phyloP scores from a whole-genome alignment of 2,888 invertebrate species.

The Sinelater perroti region DNA sequence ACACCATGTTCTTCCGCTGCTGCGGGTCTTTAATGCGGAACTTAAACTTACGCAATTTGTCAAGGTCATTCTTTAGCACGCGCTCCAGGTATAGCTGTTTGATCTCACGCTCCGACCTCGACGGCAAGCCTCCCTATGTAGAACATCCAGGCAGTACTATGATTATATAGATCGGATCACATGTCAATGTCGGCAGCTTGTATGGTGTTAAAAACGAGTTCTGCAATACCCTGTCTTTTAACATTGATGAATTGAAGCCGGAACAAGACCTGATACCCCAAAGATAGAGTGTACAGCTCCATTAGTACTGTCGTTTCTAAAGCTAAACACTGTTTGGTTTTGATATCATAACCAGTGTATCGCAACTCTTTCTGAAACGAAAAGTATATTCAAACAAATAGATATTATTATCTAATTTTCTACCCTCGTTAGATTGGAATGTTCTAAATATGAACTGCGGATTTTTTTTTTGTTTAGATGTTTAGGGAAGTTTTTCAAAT shows the following conservation, averaged over 20 bases:
- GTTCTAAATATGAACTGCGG: too few species aligned
- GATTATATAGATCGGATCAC: conserved; percentile 96
- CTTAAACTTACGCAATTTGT: conserved; percentile 97
- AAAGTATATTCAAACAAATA: too few species aligned
- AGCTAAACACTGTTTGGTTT: conserved; percentile 95
- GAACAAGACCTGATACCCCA: conserved; percentile 98
- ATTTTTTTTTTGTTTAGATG: too few species aligned
- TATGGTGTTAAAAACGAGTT: conserved; percentile 95
- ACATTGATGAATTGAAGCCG: conserved; percentile 99
- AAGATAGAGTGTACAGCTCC: conserved; percentile 96
- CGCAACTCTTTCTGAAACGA: conserved; percentile 99
- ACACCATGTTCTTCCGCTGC: conserved; percentile 98
- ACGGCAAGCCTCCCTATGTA: conserved; percentile 99
- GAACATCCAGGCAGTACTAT: conserved; percentile 98
- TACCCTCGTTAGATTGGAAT: too few species aligned
- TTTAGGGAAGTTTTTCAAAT: too few species aligned
- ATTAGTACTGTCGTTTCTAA: conserved; percentile 98
- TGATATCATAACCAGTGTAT: conserved; percentile 98
- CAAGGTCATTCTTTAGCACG: conserved; percentile 93
- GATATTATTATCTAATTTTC: too few species aligned
- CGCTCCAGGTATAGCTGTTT: conserved; percentile 97
- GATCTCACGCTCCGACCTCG: conserved; percentile 95
- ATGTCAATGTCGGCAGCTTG: conserved; percentile 97
- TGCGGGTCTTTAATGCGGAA: conserved; percentile 99
- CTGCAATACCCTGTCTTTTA: conserved; percentile 97